Evolutionary conservation across 2,888 invertebrate genomes (phyloP).

Genomic region (Mythimna albipuncta): DNA sequence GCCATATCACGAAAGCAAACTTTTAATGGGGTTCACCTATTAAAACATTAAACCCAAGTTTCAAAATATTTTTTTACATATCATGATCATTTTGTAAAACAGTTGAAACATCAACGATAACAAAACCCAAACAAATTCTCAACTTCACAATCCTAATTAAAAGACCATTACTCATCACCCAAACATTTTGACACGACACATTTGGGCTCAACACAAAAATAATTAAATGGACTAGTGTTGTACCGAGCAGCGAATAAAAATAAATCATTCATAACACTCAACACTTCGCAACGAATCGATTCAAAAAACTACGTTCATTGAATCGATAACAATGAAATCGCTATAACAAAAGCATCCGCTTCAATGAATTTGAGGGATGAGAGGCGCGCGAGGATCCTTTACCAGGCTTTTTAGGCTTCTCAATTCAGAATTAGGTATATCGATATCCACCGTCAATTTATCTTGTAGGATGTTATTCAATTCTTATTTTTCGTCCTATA

Average conservation of each 20-base stretch:
- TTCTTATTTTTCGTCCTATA: background rate
- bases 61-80: no score
- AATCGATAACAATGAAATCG: constrained; percentile 88
- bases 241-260: constrained; percentile 74
- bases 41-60: no score
- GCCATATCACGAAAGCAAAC: no score
- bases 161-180: constrained; percentile 72
- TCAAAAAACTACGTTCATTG: constrained; percentile 86
- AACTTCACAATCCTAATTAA: constrained; percentile 46
- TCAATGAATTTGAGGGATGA: constrained; percentile 64
- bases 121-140: background rate
- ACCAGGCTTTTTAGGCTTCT: background rate
- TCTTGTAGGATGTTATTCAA: background rate
- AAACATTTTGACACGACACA: constrained; percentile 80
- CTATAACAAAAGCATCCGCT: constrained; percentile 82
- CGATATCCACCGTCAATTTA: background rate
- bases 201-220: constrained; percentile 57
- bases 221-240: constrained; percentile 70
- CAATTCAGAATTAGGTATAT: background rate
- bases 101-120: background rate
- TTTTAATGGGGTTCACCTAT: no score
- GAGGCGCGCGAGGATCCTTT: constrained; percentile 44
- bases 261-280: constrained; percentile 87
- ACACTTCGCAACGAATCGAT: constrained; percentile 85
- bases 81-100: background rate